Evolutionary conservation across 1,140 invertebrate species (phyloP).

Genomic region (Brachionus koreanus): DNA sequence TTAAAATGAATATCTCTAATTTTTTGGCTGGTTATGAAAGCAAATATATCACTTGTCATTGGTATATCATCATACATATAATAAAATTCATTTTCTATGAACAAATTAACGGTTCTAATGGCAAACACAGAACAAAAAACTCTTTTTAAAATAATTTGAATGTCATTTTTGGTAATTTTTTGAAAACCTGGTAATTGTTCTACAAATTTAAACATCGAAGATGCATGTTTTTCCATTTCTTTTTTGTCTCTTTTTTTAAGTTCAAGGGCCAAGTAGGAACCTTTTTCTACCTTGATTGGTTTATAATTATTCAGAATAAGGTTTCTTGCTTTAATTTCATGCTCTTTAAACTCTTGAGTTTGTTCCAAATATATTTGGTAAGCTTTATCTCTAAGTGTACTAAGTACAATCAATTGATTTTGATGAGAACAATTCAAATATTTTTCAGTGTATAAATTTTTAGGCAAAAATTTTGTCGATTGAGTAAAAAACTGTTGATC

Average conservation of each 20-base stretch:
- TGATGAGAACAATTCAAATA: background rate
- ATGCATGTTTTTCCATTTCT: background rate
- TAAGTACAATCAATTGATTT: background rate
- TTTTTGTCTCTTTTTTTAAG: background rate
- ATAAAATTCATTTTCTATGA: slow-evolving; percentile 26
- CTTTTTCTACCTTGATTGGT: background rate
- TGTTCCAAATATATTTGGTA: background rate
- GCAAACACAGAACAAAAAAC: background rate
- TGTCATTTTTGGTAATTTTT: background rate
- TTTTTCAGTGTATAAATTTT: background rate
- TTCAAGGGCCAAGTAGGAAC: background rate
- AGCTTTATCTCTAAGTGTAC: slow-evolving; percentile 1
- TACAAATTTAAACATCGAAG: background rate
- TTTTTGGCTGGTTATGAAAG: background rate
- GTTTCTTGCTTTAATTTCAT: background rate
- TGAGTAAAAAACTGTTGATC: background rate
- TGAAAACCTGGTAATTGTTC: slow-evolving; percentile 7
- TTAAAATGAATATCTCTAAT: background rate
- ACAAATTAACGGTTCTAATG: background rate
- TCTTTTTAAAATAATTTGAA: background rate
- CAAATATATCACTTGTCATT: background rate
- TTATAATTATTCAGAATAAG: background rate
- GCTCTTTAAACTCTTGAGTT: background rate
- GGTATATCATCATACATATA: background rate
- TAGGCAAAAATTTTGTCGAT: background rate